A percentile compares a stretch with the other conserved stretches of the same genome.
Evolutionary conservation across 1,140 invertebrate species (phyloP).

Genomic region (Heterodera schachtii): DNA sequence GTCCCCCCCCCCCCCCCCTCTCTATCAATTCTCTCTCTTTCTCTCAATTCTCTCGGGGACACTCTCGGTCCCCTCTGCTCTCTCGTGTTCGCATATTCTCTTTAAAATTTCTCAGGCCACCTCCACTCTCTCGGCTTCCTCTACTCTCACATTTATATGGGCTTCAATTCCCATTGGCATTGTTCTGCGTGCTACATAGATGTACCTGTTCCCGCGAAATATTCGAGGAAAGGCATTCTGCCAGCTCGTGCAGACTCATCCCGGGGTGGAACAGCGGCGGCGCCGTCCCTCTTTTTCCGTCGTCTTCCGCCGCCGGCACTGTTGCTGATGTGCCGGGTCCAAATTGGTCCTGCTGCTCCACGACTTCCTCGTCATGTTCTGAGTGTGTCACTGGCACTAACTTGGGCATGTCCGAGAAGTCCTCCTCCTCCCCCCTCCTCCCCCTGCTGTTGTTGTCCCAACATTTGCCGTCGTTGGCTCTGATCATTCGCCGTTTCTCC

Average conservation of each 20-base stretch:
- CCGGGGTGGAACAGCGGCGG: conserved; percentile 13
- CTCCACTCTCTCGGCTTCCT: no score
- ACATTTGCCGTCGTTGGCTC: conserved; percentile 21
- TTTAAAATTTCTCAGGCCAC: neutral
- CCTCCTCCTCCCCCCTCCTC: conserved; percentile 32
- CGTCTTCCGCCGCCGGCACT: neutral
- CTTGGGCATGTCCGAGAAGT: conserved; percentile 54
- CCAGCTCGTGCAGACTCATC: conserved; percentile 37
- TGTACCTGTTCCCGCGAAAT: conserved; percentile 35
- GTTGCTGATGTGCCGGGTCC: neutral
- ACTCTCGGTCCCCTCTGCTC: no score
- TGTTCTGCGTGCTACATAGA: no score
- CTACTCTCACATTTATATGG: no score
- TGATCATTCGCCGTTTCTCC: neutral
- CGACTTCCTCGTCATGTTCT: conserved; percentile 18
- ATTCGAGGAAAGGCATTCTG: conserved; percentile 34
- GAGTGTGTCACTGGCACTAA: conserved; percentile 40
- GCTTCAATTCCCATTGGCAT: no score
- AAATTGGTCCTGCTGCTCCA: neutral
- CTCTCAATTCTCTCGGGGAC: no score
- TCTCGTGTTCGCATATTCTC: neutral
- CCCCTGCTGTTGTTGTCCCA: no score
- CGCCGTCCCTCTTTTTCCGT: neutral
- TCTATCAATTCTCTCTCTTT: no score
- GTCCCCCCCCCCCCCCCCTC: neutral